Evolutionary conservation across 1,140 invertebrate genomes (phyloP).

Genomic region (Aphaenogaster ashmeadi): DNA sequence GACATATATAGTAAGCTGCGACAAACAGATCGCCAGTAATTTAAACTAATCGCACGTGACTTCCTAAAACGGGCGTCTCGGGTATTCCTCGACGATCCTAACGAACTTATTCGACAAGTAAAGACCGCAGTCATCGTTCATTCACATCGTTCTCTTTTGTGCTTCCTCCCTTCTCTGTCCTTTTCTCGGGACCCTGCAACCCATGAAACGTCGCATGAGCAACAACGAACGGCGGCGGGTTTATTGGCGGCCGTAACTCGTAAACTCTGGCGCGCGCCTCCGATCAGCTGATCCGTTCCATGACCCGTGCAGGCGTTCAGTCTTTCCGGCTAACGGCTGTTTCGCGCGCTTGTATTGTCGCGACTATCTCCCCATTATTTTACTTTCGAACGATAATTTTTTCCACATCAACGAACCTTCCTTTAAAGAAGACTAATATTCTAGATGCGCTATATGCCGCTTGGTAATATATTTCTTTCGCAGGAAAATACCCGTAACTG

Average conservation of each 20-base stretch:
- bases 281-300: conserved; percentile 87
- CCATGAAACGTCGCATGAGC: conserved; percentile 85
- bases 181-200: conserved; percentile 78
- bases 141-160: conserved; percentile 79
- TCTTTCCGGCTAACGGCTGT: conserved; percentile 77
- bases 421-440: neutral
- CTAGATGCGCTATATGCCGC: no score
- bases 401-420: neutral
- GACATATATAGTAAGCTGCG: neutral
- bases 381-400: neutral
- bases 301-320: conserved; percentile 81
- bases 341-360: conserved; percentile 58
- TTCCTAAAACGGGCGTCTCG: neutral
- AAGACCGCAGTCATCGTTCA: conserved; percentile 78
- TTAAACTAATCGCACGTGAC: conserved; percentile 21
- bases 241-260: conserved; percentile 88
- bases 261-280: conserved; percentile 86
- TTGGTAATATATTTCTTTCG: neutral
- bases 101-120: conserved; percentile 36
- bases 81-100: neutral
- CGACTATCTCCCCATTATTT: conserved; percentile 3
- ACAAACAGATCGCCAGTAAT: conserved; percentile 19
- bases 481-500: neutral
- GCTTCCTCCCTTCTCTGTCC: conserved; percentile 75
- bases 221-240: conserved; percentile 85